Percentiles rank a stretch among this genome's conserved stretches.
Conservation (phyloP, 2,888 invertebrate species). For the Cataglyphis altisquamis region DNA sequence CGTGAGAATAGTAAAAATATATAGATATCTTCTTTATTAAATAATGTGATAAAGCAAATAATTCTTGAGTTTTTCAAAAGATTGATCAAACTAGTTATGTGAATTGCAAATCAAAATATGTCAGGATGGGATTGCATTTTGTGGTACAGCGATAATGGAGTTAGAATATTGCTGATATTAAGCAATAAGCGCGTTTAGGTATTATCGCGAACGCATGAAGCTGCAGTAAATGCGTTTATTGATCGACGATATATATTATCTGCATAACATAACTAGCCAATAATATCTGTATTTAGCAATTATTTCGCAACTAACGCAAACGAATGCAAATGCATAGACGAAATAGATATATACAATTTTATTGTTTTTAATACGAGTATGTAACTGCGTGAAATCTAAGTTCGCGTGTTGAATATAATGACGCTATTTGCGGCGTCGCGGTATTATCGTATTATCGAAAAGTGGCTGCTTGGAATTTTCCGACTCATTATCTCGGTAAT, state of each 20-base stretch:
- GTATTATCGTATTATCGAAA: slow-evolving; percentile 36
- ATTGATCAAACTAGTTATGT: background rate
- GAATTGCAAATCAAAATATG: background rate
- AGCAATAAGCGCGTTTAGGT: slow-evolving; percentile 48
- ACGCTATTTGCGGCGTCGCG: slow-evolving; percentile 6
- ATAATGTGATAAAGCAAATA: background rate
- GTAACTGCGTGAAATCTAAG: background rate
- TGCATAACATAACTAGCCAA: slow-evolving; percentile 5
- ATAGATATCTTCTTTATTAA: background rate
- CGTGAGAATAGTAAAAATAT: background rate
- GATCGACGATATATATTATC: slow-evolving; percentile 39
- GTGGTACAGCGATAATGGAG: slow-evolving; percentile 43
- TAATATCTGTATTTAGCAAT: slow-evolving; percentile 10
- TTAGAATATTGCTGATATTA: slow-evolving; percentile 48
- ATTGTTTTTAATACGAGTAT: background rate
- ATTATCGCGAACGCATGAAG: slow-evolving; percentile 35
- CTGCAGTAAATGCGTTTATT: slow-evolving; percentile 30
- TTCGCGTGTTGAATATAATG: slow-evolving; percentile 20
- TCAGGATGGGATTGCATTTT: slow-evolving; percentile 37
- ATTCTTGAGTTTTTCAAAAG: background rate
- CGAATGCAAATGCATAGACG: background rate
- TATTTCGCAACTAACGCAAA: background rate
- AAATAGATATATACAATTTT: background rate
- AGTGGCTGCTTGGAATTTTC: slow-evolving; percentile 38
- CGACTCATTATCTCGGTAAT: slow-evolving; percentile 51